Base-by-base conservation (phyloP, 2,888 invertebrate genomes). In the Amorpha juglandis region DNA sequence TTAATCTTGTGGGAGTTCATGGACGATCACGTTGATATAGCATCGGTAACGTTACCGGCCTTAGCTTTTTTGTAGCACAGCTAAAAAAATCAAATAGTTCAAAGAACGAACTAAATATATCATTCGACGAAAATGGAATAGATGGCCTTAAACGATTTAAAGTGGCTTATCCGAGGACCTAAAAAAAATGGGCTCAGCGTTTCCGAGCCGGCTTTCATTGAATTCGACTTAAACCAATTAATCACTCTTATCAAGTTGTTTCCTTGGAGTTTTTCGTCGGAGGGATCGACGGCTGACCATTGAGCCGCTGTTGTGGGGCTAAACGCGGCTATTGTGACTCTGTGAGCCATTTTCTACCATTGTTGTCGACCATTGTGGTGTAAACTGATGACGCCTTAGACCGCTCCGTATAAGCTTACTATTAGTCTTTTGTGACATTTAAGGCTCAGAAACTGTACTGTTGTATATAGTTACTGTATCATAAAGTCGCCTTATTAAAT, bases 171-270 rank as follows among this genome's bases (percentile, higher is more conserved):
- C 81, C 80, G 74, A 67, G 70, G 68, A 65, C 67, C 67, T 71
- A 67, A 74, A 74, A 84, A 86, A 86, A 84, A 83, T 70, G 72
- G 75, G 78, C 77, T 76, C 75, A 69, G 74, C 80, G 76, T 82
- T 84, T 78, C 85, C 80, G 78, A 77, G 72, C 71, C 77, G 75
- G 80, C 83, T 88, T 90, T 87, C 90, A 92, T 92, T 92, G 92
- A 92, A 91, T 87, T 87, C 87, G 83, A 84, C 88, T 92, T 90
- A 87, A 87, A 85, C 86, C 92, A 89, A 92, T 93, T 92, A 92
- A 93, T 93, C 92, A 93, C 89, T 85, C 88, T 91, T 93, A 93
- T 93, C 92, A 86, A 89, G 81, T 81, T 82, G 85, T 87, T 88
- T 87, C 87, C 84, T 86, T 71, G 73, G 81, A 83, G 86, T 89